A percentile compares a stretch with the other conserved stretches of the same genome.
These are phyloP conservation scores for Heliconius melpomene DNA, from an alignment of 1,140 invertebrate genomes.

Conservation along the genomic window DNA sequence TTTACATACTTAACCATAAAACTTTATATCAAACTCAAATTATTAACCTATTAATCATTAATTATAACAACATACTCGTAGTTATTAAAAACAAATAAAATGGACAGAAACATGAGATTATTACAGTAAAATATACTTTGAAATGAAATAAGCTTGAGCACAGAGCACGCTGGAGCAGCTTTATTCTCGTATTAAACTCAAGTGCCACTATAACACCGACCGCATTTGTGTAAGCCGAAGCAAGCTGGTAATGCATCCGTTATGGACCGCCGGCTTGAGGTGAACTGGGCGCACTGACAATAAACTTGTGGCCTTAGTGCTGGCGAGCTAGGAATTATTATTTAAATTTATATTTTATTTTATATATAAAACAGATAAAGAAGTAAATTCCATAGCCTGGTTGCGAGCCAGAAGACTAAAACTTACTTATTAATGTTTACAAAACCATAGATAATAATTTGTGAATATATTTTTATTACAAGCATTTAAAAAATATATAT, in stretches of 20 bases:
- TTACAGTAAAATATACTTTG: conserved; percentile 19
- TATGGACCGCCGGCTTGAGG: conserved; percentile 46
- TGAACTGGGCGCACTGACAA: conserved; percentile 38
- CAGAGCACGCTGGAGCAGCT: conserved; percentile 33
- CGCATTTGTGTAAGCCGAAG: conserved; percentile 47
- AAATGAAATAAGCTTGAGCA: conserved; percentile 41
- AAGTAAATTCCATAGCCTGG: no score
- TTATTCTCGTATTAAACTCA: conserved; percentile 47
- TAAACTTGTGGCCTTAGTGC: conserved; percentile 23
- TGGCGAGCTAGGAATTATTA: conserved; percentile 10
- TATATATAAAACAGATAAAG: no score
- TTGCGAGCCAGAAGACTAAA: no score
- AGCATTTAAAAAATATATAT: no score
- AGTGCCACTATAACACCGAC: conserved; percentile 49
- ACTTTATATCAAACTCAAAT: no score
- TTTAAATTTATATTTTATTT: no score
- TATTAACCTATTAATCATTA: not conserved
- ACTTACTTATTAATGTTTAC: no score
- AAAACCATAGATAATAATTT: no score
- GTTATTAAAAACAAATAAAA: not conserved
- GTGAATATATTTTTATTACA: no score
- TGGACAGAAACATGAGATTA: not conserved
- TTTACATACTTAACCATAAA: no score
- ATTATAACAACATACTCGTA: not conserved
- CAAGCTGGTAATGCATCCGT: conserved; percentile 48